Percentiles rank a stretch among this genome's conserved stretches.
Evolutionary conservation across 2,113 vertebrate genomes (phyloP).

Genomic region (Neopipo cinnamomea): DNA sequence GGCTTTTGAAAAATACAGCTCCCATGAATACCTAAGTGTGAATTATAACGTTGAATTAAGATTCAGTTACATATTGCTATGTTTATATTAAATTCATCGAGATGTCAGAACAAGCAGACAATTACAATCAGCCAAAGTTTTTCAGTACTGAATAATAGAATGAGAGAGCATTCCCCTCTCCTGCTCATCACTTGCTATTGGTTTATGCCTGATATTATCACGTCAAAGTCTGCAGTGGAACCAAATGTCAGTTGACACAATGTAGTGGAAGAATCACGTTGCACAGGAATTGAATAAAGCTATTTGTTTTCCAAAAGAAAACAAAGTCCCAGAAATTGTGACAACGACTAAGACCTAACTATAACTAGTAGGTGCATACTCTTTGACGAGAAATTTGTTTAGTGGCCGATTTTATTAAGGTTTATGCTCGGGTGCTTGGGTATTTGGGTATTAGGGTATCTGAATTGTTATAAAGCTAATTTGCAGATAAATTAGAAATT

Average conservation of each 20-base stretch:
- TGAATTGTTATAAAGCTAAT: not conserved
- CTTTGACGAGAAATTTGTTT: not conserved
- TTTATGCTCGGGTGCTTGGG: not conserved
- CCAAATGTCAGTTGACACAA: not conserved
- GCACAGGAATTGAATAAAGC: not conserved
- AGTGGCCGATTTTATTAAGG: not conserved
- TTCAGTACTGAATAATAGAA: not conserved
- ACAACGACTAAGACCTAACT: not conserved
- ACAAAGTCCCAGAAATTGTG: not conserved
- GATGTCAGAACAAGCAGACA: not conserved
- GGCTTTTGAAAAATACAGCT: slow-evolving; percentile 8
- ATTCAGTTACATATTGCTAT: not conserved
- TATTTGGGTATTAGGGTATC: not conserved
- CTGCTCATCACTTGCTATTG: not conserved
- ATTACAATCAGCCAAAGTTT: not conserved
- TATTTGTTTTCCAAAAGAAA: not conserved
- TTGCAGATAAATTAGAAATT: not conserved
- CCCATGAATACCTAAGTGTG: not conserved
- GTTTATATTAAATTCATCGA: slow-evolving; percentile 35
- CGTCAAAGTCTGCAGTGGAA: not conserved
- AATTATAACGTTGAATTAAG: slow-evolving; percentile 16
- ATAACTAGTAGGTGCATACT: not conserved
- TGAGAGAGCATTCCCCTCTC: not conserved
- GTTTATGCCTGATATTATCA: not conserved
- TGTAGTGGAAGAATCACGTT: not conserved